Evolutionary conservation across 1,140 invertebrate genomes (phyloP), one percentile per base, ranked within the genome.

Genomic region (Eupristina koningsbergeri): DNA sequence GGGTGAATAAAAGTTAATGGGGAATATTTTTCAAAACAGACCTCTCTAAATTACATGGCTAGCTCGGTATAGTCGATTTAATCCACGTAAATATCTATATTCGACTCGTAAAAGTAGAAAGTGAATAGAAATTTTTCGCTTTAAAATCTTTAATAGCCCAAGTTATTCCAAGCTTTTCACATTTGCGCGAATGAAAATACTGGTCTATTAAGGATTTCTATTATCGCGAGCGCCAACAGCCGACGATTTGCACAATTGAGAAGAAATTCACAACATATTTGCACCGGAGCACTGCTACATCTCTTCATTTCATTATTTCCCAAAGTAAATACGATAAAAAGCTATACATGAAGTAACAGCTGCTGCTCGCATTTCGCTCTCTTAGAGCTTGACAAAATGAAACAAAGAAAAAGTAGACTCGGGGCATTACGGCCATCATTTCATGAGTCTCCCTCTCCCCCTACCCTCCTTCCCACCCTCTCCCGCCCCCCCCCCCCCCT

Each of bases 201-300:
- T 36, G 63, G 13, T 19, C 63, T 50, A 45, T 67, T 80, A 61
- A 45, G 9, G 19, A 41, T 0, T 63, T 45, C 76, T 45, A 64
- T 78, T 63, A 64, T 64, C 17, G 29, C 19, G 29, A 78, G 58
- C 19, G 9, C 13, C 22, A 39, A 3, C 36, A 34, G 1, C 11
- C 19, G 29, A 22, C 6, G n/a, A 31, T 78, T 78, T 53, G 1
- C 11, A 64, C 26, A 78, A 78, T 78, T 64, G 36, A 75, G 67
- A 50, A 31, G 39, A 79, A 85, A 87, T 85, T 84, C 39, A 47
- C 84, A 71, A 78, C 22, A 41, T 41, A 29, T 83, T 34, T 80
- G 50, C 73, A 36, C 61, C 29, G 85, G 53, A 63, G 71, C 45
- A 45, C 11, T 64, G n/a, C 11, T 64, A 22, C 53, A 29, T 45